phyloP scores from a whole-genome alignment of 2,888 invertebrate genomes.

The Melanargia galathea region DNA sequence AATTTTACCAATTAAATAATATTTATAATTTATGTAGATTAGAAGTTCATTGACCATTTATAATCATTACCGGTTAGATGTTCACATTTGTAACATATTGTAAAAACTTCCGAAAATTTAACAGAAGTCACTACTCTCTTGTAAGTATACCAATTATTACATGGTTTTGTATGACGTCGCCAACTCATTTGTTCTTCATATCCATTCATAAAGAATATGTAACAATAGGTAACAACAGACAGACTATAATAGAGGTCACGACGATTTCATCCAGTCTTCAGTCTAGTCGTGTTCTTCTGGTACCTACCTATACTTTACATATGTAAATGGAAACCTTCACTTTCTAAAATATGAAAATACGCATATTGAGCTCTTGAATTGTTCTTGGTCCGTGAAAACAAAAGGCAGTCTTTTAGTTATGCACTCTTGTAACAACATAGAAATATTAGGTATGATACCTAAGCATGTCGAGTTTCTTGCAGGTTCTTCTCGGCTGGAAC shows the following conservation, averaged over 20 bases:
- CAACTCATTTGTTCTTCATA: not conserved
- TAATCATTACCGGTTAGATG: too few relatives aligned
- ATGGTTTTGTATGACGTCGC: not conserved
- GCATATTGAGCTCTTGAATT: constrained; percentile 59
- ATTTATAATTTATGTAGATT: too few relatives aligned
- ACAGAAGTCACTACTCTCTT: too few relatives aligned
- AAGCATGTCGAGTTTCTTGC: too few relatives aligned
- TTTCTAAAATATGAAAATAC: constrained; percentile 78
- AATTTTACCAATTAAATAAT: too few relatives aligned
- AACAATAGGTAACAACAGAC: not conserved
- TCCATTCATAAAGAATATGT: not conserved
- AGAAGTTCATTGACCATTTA: too few relatives aligned
- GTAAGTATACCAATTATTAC: too few relatives aligned
- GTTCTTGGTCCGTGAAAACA: constrained; percentile 46
- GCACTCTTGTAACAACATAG: constrained; percentile 7
- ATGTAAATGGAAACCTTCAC: constrained; percentile 76
- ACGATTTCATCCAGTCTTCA: constrained; percentile 57
- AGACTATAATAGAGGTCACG: constrained; percentile 50
- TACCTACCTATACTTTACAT: constrained; percentile 50
- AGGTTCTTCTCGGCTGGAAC: too few relatives aligned
- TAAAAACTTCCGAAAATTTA: too few relatives aligned
- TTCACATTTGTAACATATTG: too few relatives aligned
- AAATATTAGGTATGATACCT: not conserved
- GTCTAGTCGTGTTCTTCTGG: constrained; percentile 46
- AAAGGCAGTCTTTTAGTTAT: constrained; percentile 26